These are phyloP conservation scores for Amphiura filiformis DNA, from an alignment of 35 echinoderm and acorn worm genomes.

Conservation along the genomic window DNA sequence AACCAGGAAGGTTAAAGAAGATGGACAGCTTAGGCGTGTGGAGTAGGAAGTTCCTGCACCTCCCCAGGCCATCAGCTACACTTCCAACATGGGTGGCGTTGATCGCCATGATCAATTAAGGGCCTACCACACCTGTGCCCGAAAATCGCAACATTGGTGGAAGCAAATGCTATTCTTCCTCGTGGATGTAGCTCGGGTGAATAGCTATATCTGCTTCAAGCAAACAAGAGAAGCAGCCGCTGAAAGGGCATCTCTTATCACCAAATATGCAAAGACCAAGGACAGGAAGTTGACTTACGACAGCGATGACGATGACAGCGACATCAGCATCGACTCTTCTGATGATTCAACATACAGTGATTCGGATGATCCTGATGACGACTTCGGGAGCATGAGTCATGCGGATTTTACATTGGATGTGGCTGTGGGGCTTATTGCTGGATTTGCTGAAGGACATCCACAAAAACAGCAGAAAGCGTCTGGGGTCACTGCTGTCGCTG, in stretches of 20 bases:
- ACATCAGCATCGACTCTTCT: too few species aligned
- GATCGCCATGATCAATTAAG: slow-evolving; percentile 28
- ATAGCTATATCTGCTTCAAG: slow-evolving; percentile 31
- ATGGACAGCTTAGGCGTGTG: too few species aligned
- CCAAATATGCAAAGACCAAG: neutral
- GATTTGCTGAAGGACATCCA: neutral
- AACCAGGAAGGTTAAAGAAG: too few species aligned
- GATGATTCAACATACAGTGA: neutral
- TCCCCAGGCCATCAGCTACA: slow-evolving; percentile 19
- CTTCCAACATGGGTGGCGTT: slow-evolving; percentile 35
- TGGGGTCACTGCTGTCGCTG: neutral
- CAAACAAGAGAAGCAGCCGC: neutral
- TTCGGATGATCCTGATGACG: neutral
- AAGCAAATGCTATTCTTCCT: slow-evolving; percentile 28
- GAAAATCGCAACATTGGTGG: slow-evolving; percentile 33
- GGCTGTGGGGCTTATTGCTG: neutral
- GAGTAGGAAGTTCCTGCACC: neutral
- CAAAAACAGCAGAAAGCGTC: neutral
- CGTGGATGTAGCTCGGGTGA: slow-evolving; percentile 28
- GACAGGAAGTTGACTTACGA: neutral
- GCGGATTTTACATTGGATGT: neutral
- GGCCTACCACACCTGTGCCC: neutral
- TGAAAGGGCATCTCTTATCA: too few species aligned
- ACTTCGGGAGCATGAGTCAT: neutral
- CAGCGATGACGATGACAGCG: neutral